Evolutionary conservation across 2,888 invertebrate species (phyloP).

Genomic region (Eupithecia subfuscata): DNA sequence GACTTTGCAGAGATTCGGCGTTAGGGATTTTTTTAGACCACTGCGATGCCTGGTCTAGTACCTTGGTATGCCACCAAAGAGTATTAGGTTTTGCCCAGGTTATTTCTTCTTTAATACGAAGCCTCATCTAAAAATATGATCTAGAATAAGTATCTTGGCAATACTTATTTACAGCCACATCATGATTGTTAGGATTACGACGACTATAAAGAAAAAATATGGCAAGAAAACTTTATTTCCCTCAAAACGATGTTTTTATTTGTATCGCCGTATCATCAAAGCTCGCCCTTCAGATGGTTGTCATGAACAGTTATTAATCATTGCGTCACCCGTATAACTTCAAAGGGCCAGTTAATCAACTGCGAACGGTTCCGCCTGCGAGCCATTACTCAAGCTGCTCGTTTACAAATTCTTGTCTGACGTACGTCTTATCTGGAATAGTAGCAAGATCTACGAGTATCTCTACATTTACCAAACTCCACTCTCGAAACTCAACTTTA

Average conservation of each 20-base stretch:
- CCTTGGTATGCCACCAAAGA: neutral
- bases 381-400: constrained; percentile 72
- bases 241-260: constrained; percentile 48
- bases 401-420: constrained; percentile 72
- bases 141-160: constrained; percentile 37
- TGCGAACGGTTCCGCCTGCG: constrained; percentile 71
- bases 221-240: constrained; percentile 38
- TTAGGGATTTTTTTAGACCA: neutral
- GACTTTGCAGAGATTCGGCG: neutral
- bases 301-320: constrained; percentile 79
- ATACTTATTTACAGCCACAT: constrained; percentile 49
- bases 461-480: constrained; percentile 34
- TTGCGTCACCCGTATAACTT: constrained; percentile 69
- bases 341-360: constrained; percentile 79
- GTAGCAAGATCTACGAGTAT: constrained; percentile 33
- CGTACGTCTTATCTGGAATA: constrained; percentile 60
- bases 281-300: constrained; percentile 65
- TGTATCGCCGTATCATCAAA: constrained; percentile 52
- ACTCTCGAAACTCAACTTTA: constrained; percentile 40
- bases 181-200: constrained; percentile 50
- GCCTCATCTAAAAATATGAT: constrained; percentile 19
- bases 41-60: neutral
- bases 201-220: constrained; percentile 47
- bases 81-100: neutral
- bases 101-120: neutral